Conservation (phyloP, 2,113 vertebrate species). For the Ramphastos sulfuratus region DNA sequence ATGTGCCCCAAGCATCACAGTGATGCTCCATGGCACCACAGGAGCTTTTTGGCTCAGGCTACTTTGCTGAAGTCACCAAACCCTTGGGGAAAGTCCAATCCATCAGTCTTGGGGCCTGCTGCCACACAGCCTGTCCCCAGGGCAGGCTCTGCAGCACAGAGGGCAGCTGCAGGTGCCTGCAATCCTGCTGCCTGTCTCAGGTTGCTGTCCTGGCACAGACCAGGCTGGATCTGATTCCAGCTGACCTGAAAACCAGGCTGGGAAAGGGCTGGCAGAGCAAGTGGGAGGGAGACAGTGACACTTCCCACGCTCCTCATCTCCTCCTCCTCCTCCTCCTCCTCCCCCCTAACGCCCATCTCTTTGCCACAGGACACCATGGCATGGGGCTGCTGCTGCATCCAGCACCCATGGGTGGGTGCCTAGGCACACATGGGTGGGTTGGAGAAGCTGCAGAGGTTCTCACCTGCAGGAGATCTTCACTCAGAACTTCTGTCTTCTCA, state of each 20-base stretch:
- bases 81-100: background rate
- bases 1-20: background rate
- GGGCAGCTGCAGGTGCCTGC: background rate
- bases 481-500: conserved; percentile 96
- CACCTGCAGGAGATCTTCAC: conserved; percentile 95
- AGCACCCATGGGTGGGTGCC: accelerated
- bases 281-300: accelerated
- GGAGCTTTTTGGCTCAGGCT: background rate
- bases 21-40: background rate
- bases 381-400: background rate
- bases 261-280: background rate
- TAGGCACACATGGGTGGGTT: accelerated
- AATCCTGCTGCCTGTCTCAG: background rate
- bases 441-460: background rate
- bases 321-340: background rate
- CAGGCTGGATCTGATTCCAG: background rate
- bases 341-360: background rate
- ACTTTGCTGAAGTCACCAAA: background rate
- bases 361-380: accelerated
- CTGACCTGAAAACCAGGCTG: background rate
- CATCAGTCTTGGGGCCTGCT: background rate
- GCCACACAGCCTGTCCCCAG: background rate
- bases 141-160: background rate
- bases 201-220: background rate
- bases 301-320: background rate